Base-by-base conservation (phyloP, 2,797 vertebrate genomes). In the Ibycter americanus region DNA sequence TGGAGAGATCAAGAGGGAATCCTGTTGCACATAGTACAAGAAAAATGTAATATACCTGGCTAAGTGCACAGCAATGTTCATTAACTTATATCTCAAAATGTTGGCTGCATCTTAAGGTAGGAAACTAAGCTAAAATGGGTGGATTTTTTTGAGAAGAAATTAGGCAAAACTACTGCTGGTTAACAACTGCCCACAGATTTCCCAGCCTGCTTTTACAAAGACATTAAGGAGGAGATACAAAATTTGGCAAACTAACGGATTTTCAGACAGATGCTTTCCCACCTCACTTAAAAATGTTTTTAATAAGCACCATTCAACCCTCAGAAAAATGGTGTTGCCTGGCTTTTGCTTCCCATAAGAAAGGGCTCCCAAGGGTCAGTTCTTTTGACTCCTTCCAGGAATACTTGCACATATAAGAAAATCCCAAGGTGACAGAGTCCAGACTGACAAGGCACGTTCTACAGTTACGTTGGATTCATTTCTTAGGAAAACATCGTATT, bases 261-360 rank as follows among this genome's bases (percentile, higher is more conserved):
- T 96, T 89, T 94, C 83, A 92, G 40, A 72, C 80, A 67, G 66
- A 66, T 88, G 29, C 18, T 95, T 96, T 96, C 90, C 77, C 44
- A 89, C 38, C 73, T 93, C 42, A 86, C 42, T 87, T 79, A 91
- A 59, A 52, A 47, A 72, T 31, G 17, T 79, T 27, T 65, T 72
- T 66, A 77, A 51, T 36, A 76, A 84, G 14, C 59, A 71, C 21
- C 27, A 25, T 74, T 87, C 46, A n/a, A 27, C 4, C 4, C 2
- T 66, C 47, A 71, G 46, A 67, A 82, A 86, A 86, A 40, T 36
- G 10, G 11, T 86, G 17, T 12, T 94, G 62, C 40, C 46, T 86
- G 49, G 20, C 5, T 47, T 71, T 58, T 58, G 23, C 13, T 90
- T 88, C 56, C 44, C 34, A 11, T 52, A 51, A 65, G 68, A 65